Percentiles rank a stretch among this genome's conserved stretches.
Conservation (phyloP, 2,113 vertebrate genomes). For the Sceloporus tristichus region DNA sequence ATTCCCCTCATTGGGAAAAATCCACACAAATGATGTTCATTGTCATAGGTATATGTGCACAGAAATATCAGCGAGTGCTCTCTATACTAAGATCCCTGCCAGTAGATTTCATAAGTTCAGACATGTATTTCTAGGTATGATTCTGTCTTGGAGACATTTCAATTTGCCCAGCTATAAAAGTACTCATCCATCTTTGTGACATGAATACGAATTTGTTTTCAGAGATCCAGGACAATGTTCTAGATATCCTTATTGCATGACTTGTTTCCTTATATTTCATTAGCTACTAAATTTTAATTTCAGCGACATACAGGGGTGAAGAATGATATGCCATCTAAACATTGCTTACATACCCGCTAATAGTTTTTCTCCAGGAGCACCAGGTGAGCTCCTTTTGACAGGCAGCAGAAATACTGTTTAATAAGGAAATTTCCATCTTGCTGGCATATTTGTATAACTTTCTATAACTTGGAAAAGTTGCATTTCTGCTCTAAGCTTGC, state of each 20-base stretch:
- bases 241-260: neutral
- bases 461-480: too few relatives aligned
- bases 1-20: neutral
- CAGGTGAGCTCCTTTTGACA: neutral
- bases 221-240: neutral
- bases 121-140: rapidly evolving
- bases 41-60: neutral
- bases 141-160: neutral
- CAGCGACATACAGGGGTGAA: rapidly evolving
- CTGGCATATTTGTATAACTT: neutral
- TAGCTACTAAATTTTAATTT: neutral
- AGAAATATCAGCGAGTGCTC: neutral
- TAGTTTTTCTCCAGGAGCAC: too few relatives aligned
- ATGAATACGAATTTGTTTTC: neutral
- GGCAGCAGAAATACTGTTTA: neutral
- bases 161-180: constrained; percentile 1
- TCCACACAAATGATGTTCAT: neutral
- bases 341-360: neutral
- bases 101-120: constrained; percentile 1
- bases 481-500: too few relatives aligned
- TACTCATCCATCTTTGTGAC: neutral
- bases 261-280: constrained; percentile 17
- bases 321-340: neutral
- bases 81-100: constrained; percentile 3
- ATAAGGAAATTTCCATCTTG: neutral